phyloP scores from a whole-genome alignment of 2,113 vertebrate species.

The Albula glossodonta region DNA sequence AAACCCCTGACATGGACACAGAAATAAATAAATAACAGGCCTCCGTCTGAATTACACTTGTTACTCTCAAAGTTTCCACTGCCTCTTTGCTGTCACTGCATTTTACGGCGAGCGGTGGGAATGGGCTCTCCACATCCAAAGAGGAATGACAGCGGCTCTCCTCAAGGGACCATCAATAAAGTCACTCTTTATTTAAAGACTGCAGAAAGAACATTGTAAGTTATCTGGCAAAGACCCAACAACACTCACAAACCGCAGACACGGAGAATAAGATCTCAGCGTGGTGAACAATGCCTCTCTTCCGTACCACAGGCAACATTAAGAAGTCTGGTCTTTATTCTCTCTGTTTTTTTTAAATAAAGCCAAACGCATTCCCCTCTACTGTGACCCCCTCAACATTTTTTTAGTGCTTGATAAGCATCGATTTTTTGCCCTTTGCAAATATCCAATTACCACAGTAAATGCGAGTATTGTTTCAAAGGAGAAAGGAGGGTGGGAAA shows the following conservation, averaged over 20 bases:
- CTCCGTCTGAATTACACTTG: neutral
- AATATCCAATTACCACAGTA: slow-evolving; percentile 11
- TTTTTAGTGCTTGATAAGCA: neutral
- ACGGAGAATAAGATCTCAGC: neutral
- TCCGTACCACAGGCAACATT: slow-evolving; percentile 11
- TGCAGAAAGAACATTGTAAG: neutral
- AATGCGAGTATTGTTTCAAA: slow-evolving; percentile 2
- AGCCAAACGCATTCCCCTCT: neutral
- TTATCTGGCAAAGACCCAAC: neutral
- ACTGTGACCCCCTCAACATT: neutral
- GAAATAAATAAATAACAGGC: neutral
- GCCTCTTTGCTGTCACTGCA: neutral
- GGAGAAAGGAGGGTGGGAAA: neutral
- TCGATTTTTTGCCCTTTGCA: neutral
- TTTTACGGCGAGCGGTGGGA: neutral
- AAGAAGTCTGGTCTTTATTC: slow-evolving; percentile 18
- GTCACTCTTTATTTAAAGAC: neutral
- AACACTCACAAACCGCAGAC: neutral
- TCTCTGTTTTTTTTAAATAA: neutral
- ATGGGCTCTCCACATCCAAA: neutral
- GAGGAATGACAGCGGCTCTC: neutral
- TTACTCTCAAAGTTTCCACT: too few species aligned
- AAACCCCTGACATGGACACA: too few species aligned
- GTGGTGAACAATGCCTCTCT: slow-evolving; percentile 28
- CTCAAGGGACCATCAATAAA: neutral